Percentiles rank a stretch among this genome's conserved stretches.
Evolutionary conservation across 2,888 invertebrate genomes (phyloP).

Genomic region (Acronicta leporina): DNA sequence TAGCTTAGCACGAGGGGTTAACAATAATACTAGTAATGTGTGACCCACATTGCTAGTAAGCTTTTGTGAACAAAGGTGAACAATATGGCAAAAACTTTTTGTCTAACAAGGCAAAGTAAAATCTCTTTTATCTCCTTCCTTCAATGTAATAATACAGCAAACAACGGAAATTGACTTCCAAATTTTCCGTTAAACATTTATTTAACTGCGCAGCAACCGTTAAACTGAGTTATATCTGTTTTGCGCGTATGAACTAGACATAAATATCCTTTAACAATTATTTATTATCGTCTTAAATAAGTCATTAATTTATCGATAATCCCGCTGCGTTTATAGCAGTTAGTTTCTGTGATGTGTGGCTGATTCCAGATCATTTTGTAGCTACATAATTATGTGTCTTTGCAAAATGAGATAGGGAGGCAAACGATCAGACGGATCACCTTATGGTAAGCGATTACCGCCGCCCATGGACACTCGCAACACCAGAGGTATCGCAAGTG

Average conservation of each 20-base stretch:
- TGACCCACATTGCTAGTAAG: too few relatives aligned
- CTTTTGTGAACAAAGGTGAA: too few relatives aligned
- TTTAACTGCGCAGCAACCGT: constrained; percentile 5
- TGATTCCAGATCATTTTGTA: not conserved
- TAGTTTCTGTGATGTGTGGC: constrained; percentile 2
- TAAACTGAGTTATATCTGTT: constrained; percentile 7
- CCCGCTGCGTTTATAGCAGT: constrained; percentile 16
- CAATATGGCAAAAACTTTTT: not conserved
- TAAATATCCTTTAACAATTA: constrained; percentile 44
- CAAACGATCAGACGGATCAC: too few relatives aligned
- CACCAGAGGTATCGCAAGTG: too few relatives aligned
- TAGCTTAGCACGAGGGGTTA: too few relatives aligned
- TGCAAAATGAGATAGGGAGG: too few relatives aligned
- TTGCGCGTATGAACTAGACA: constrained; percentile 29
- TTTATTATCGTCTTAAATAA: constrained; percentile 32
- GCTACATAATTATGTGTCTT: too few relatives aligned
- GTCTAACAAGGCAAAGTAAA: not conserved
- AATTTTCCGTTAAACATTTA: constrained; percentile 26
- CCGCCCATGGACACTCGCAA: too few relatives aligned
- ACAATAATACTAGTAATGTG: too few relatives aligned
- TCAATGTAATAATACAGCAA: not conserved
- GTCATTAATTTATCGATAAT: constrained; percentile 33
- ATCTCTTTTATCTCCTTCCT: not conserved
- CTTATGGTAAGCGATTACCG: too few relatives aligned
- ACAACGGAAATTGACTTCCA: constrained; percentile 6